phyloP scores from a whole-genome alignment of 2,888 invertebrate genomes.

The Drosophila mulleri region DNA sequence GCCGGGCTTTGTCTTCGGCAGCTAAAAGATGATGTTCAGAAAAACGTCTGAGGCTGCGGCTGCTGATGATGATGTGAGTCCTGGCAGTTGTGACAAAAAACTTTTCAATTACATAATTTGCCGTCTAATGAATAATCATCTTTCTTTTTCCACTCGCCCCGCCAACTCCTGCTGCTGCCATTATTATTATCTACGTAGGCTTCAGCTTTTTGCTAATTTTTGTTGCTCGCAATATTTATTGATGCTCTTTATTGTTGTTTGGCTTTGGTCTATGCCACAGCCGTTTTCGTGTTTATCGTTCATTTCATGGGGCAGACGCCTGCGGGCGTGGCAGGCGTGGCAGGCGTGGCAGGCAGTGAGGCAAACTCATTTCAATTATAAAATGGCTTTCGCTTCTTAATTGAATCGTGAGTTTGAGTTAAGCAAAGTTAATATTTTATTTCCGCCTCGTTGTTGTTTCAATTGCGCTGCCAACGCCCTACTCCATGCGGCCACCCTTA shows the following conservation, averaged over 20 bases:
- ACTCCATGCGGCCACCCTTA: neutral
- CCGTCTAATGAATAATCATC: slow-evolving; percentile 54
- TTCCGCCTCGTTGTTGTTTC: slow-evolving; percentile 61
- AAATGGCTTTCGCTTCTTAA: slow-evolving; percentile 82
- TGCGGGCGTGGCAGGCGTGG: slow-evolving; percentile 23
- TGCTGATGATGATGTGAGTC: slow-evolving; percentile 33
- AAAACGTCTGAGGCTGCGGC: neutral
- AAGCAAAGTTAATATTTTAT: slow-evolving; percentile 77
- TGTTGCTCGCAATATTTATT: slow-evolving; percentile 57
- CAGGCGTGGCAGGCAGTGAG: slow-evolving; percentile 15
- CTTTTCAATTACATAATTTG: slow-evolving; percentile 72
- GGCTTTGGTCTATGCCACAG: slow-evolving; percentile 35
- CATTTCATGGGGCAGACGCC: slow-evolving; percentile 10
- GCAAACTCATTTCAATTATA: slow-evolving; percentile 75
- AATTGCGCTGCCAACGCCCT: slow-evolving; percentile 41
- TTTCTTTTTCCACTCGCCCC: slow-evolving; percentile 10
- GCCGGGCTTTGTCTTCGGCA: slow-evolving; percentile 48
- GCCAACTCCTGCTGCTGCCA: slow-evolving; percentile 11
- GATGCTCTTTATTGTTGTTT: slow-evolving; percentile 58
- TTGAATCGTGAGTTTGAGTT: slow-evolving; percentile 74
- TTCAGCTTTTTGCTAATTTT: slow-evolving; percentile 18
- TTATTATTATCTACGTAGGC: slow-evolving; percentile 45
- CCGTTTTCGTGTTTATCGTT: slow-evolving; percentile 20
- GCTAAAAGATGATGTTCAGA: slow-evolving; percentile 22
- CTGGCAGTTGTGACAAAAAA: slow-evolving; percentile 40